phyloP scores from a whole-genome alignment of 2,888 invertebrate species.

The Diadegma fenestrale region DNA sequence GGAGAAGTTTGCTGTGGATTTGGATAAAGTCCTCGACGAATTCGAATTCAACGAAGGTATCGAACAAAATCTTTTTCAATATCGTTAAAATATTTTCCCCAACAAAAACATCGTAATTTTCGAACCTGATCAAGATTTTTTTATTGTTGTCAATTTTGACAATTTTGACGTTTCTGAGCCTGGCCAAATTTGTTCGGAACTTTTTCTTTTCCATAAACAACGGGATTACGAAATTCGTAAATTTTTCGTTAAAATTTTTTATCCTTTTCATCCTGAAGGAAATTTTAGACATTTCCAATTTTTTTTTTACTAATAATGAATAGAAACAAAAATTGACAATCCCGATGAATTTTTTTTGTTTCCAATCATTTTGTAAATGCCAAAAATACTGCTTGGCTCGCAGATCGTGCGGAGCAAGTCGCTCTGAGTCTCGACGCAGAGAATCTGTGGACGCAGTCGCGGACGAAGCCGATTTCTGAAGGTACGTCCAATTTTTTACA shows the following conservation, averaged over 20 bases:
- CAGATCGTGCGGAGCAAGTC: constrained; percentile 82
- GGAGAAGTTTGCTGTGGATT: constrained; percentile 89
- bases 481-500: constrained; percentile 32
- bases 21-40: constrained; percentile 94
- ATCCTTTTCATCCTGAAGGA: too few species aligned
- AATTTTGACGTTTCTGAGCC: too few species aligned
- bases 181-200: too few species aligned
- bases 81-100: not conserved
- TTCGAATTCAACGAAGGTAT: constrained; percentile 91
- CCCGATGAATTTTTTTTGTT: not conserved
- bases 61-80: constrained; percentile 17
- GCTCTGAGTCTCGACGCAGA: constrained; percentile 74
- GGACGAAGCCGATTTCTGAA: not conserved
- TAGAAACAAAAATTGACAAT: too few species aligned
- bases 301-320: too few species aligned
- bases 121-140: not conserved
- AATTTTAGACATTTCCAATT: too few species aligned
- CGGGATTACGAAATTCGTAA: too few species aligned
- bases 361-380: not conserved
- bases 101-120: not conserved
- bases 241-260: too few species aligned
- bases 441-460: constrained; percentile 42
- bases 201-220: too few species aligned
- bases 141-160: too few species aligned
- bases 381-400: constrained; percentile 53